These are phyloP conservation scores for Lepus timidus DNA, from an alignment of 2,113 vertebrate genomes.

Conservation along the genomic window DNA sequence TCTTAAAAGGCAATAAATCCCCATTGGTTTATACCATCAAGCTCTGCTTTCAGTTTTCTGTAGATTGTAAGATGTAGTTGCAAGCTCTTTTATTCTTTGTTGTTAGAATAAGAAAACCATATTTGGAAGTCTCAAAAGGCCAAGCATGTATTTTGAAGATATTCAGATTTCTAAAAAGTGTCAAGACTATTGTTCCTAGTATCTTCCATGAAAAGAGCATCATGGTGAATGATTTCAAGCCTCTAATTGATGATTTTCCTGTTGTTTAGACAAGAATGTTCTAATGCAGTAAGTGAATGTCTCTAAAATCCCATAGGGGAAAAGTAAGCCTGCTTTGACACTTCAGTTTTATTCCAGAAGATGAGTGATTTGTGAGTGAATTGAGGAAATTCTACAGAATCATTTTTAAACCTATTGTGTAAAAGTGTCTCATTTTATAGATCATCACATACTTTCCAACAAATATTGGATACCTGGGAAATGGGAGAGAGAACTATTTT, in stretches of 20 bases:
- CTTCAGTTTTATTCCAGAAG: conserved; percentile 57
- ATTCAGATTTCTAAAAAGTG: conserved; percentile 41
- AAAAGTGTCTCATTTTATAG: conserved; percentile 52
- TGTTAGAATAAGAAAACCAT: conserved; percentile 31
- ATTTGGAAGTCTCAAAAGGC: conserved; percentile 52
- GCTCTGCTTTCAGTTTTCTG: conserved; percentile 16
- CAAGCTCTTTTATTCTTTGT: conserved; percentile 39
- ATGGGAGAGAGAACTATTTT: conserved; percentile 1
- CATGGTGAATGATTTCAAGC: conserved; percentile 56
- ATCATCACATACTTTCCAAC: conserved; percentile 37
- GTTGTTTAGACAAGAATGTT: conserved; percentile 60
- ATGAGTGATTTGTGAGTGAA: conserved; percentile 65
- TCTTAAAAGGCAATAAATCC: not conserved
- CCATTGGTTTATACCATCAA: not conserved
- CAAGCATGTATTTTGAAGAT: conserved; percentile 42
- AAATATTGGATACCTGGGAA: conserved; percentile 44
- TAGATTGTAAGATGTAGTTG: not conserved
- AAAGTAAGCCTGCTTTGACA: not conserved
- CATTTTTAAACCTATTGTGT: conserved; percentile 36
- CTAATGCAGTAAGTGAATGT: not conserved
- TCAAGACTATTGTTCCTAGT: conserved; percentile 37
- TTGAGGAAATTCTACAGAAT: conserved; percentile 55
- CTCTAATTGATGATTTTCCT: conserved; percentile 28
- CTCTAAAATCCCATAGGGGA: not conserved
- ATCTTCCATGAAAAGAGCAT: conserved; percentile 52